Conservation (phyloP, 2,888 invertebrate species). For the Rhorus exstirpatorius region DNA sequence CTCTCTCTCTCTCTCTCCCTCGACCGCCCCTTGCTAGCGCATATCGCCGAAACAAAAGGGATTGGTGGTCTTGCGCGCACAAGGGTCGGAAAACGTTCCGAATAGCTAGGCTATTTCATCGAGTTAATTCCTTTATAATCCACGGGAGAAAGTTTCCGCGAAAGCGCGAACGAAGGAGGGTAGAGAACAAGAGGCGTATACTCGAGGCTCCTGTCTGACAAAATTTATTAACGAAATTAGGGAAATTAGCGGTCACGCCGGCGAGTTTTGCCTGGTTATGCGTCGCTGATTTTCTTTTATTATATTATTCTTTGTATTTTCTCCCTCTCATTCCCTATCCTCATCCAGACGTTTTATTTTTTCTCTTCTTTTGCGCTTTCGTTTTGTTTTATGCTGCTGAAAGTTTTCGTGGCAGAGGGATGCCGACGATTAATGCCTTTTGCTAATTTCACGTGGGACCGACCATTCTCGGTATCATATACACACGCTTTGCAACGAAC, state of each 20-base stretch:
- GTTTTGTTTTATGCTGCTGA: constrained; percentile 14
- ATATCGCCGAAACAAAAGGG: constrained; percentile 55
- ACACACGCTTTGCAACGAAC: constrained; percentile 12
- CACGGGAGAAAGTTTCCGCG: constrained; percentile 78
- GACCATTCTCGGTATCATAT: constrained; percentile 26
- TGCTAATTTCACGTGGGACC: constrained; percentile 60
- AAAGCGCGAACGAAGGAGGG: constrained; percentile 59
- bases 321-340: constrained; percentile 24
- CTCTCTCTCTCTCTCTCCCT: constrained; percentile 2
- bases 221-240: constrained; percentile 83
- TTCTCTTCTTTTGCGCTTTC: constrained; percentile 13
- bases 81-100: constrained; percentile 63
- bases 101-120: constrained; percentile 71
- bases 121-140: constrained; percentile 83
- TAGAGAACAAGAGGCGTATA: constrained; percentile 19
- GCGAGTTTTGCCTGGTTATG: constrained; percentile 68
- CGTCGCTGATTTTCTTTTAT: constrained; percentile 70
- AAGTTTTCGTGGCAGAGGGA: constrained; percentile 34
- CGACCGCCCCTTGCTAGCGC: constrained; percentile 31
- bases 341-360: constrained; percentile 44
- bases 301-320: constrained; percentile 44
- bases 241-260: constrained; percentile 79
- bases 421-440: constrained; percentile 63
- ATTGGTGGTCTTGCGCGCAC: constrained; percentile 36
- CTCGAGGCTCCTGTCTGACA: constrained; percentile 59